Conservation (phyloP, 1,140 invertebrate genomes). For the Drosophila athabasca region DNA sequence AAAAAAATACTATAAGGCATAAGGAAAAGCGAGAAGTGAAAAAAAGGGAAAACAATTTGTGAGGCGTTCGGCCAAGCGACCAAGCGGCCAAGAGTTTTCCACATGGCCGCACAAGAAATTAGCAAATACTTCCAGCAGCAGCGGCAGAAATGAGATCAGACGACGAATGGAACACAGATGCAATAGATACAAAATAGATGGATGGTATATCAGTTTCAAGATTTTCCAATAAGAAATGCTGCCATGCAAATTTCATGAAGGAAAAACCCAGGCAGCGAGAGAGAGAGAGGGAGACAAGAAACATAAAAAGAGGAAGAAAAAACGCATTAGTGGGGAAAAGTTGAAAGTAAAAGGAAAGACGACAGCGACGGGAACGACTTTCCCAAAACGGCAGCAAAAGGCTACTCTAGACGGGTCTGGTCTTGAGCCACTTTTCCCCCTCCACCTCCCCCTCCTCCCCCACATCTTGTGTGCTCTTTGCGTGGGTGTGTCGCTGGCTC, state of each 20-base stretch:
- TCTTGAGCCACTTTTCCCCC: background rate
- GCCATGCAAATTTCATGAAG: slow-evolving; percentile 52
- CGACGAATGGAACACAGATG: slow-evolving; percentile 53
- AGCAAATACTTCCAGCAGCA: slow-evolving; percentile 40
- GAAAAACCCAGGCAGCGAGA: slow-evolving; percentile 5
- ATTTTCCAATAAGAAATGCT: slow-evolving; percentile 51
- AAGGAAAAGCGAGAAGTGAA: slow-evolving; percentile 25
- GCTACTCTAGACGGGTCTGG: slow-evolving; percentile 54
- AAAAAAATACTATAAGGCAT: slow-evolving; percentile 37
- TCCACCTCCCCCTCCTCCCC: background rate
- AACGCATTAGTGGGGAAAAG: slow-evolving; percentile 59
- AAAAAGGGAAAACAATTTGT: slow-evolving; percentile 72
- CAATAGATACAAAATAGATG: background rate
- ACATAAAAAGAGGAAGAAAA: slow-evolving; percentile 9
- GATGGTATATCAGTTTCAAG: slow-evolving; percentile 34
- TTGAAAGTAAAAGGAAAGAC: slow-evolving; percentile 78
- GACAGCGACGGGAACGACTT: slow-evolving; percentile 50
- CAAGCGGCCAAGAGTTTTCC: slow-evolving; percentile 69
- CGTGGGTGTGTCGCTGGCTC: slow-evolving; percentile 63
- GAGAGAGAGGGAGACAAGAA: slow-evolving; percentile 10
- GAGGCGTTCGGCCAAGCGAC: slow-evolving; percentile 52
- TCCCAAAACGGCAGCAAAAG: slow-evolving; percentile 62
- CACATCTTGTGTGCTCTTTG: slow-evolving; percentile 26
- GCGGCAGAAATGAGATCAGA: slow-evolving; percentile 54
- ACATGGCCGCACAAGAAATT: slow-evolving; percentile 76